Base-by-base conservation (phyloP, 2,113 vertebrate genomes). In the Rhagologus leucostigma region DNA sequence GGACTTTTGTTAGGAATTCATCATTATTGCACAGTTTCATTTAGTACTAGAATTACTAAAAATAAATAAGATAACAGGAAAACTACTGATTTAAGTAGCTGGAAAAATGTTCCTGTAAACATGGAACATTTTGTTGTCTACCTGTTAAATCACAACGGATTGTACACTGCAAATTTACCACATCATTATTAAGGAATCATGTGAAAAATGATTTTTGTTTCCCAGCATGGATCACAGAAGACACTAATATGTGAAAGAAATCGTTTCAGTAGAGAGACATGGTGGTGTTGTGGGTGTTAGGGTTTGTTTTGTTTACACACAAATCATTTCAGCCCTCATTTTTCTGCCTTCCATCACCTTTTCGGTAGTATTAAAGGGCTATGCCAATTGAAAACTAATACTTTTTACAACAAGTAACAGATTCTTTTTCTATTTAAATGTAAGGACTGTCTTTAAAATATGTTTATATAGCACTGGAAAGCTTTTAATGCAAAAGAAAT, bases 281-380 rank as follows among this genome's bases (percentile, higher is more conserved):
- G 4, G 26, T 32, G 7, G 16, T 6, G 3, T 35, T 35, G 7
- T 16, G 6, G 6, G 6, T 3, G 3, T 42, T 50, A 16, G 8
- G 3, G 17, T 30, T 67, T 73, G 13, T 17, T 73, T 84, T 89
- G 16, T 30, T 85, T 27, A 56, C 6, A 35, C 6, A 79, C 10
- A 73, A 80, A 53, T 56, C 6, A 42, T 29, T 73, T 33, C 3
- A 7, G 30, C 20, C 33, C 32, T 56, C 14, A 23, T 44, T 57
- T 84, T 86, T 30, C 39, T 64, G 17, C 19, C 41, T 50, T 74
- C 33, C 21, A 64, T 32, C 33, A 55, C 6, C 21, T 75, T 65
- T 42, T 47, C 10, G 4, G 3, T 85, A 64, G 19, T 21, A 39
- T 50, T 55, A 91, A 18, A 76, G 27, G 26, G 12, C n/a, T 37